Evolutionary conservation across 2,797 vertebrate genomes (phyloP).

Genomic region (Uromys caudimaculatus): DNA sequence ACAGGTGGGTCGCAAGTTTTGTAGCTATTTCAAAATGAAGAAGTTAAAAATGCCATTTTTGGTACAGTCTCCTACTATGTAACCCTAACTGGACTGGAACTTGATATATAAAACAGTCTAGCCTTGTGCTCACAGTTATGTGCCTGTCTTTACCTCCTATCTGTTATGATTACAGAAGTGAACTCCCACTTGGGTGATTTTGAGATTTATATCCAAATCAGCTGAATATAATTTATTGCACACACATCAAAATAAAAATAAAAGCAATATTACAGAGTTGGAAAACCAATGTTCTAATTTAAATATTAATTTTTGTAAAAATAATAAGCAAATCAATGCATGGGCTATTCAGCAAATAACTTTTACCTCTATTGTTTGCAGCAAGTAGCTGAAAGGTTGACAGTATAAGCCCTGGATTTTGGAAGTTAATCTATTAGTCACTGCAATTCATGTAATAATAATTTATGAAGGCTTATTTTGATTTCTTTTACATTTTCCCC

Average conservation of each 20-base stretch:
- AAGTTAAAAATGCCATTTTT: not conserved
- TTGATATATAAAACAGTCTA: not conserved
- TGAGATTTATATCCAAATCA: not conserved
- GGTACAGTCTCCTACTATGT: not conserved
- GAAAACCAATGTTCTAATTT: not conserved
- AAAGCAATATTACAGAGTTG: not conserved
- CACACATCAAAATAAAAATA: constrained; percentile 36
- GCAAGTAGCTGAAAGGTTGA: not conserved
- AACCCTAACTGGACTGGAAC: not conserved
- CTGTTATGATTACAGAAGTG: too few relatives aligned
- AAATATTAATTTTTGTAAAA: not conserved
- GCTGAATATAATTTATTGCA: constrained; percentile 31
- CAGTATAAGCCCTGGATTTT: not conserved
- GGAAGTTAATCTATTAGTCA: not conserved
- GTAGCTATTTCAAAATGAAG: constrained; percentile 29
- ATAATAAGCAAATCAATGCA: not conserved
- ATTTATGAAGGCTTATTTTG: not conserved
- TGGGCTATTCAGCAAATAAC: constrained; percentile 13
- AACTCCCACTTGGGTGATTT: too few relatives aligned
- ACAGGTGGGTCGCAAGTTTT: not conserved
- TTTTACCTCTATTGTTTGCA: not conserved
- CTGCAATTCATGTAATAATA: not conserved
- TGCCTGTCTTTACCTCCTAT: not conserved
- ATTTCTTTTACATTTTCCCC: not conserved
- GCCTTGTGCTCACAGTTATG: not conserved